Base-by-base conservation (phyloP, 1,140 invertebrate genomes). In the Philotrypesis tridentata region DNA sequence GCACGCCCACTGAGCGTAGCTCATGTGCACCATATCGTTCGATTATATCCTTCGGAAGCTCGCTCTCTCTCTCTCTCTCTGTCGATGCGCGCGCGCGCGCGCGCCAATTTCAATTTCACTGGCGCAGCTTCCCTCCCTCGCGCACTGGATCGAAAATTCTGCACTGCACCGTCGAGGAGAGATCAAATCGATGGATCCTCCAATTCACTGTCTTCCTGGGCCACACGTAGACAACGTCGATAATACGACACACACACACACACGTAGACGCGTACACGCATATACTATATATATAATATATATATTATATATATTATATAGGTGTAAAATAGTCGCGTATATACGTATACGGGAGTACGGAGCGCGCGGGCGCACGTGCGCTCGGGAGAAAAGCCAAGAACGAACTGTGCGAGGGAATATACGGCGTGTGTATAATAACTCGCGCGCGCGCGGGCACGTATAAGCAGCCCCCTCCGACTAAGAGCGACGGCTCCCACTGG, bases 1-100 rank as follows among this genome's bases (percentile, higher is more conserved):
- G 68, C 91, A 92, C 33, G 91, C 91, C 91, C 91, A 92, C 72
- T 92, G 89, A 37, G 91, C 91, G 83, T 92, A 92, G 84, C 90
- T 92, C 89, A 88, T 91, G 85, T 92, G 91, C 84, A 92, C 91
- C 91, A 92, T 92, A 82, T 48, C 31, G n/a, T 23, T 21, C 37
- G 67, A 29, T 29, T 33, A 21, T 70, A 21, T 70, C 67, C 27
- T 12, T 29, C 17, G 67, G 17, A 25, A 70, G 78, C 25, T 75
- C 33, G 6, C 72, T 2, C 25, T 74, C 40, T 12, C 21, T 25
- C 48, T 60, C 63, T 37, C 31, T 33, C 9, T 12, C n/a, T 33
- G 0, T 31, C 8, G 7, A 33, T 27, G 27, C 25, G 7, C 65
- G 27, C 65, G 3, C 23, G 23, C 63, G 23, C 63, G 27, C 23